Base-by-base conservation (phyloP, 2,888 invertebrate species). In the Nephrocerus scutellatus region DNA sequence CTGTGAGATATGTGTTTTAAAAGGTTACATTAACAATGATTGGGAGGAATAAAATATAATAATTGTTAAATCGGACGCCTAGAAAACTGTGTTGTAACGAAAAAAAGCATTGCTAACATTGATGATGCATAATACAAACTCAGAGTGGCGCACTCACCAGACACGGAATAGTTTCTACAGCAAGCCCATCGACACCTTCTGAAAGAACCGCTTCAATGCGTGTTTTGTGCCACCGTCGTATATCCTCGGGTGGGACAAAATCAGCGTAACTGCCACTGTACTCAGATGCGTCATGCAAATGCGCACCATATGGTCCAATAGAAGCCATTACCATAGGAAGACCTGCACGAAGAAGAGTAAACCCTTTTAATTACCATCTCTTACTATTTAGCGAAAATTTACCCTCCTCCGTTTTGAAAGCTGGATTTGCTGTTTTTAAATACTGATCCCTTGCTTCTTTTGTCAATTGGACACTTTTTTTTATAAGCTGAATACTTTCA, bases 241-340 rank as follows among this genome's bases (percentile, higher is more conserved):
- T 75, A 33, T 74, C 74, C 69, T 78, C 66, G 30, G 67, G 67
- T 9, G 78, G 64, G 2, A 82, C 77, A 20, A 66, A 73, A 37
- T 77, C 74, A 1, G 79, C 78, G 56, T 87, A 87, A 43, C 74
- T 75, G 16, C 92, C 93, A 20, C 79, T 79, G 63, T 92, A 95
- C 63, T 95, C 95, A 0, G 92, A 92, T 15, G 84, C 85, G 63
- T 95, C 89, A 59, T 84, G 82, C 18, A 89, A 72, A 52, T 79
- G 82, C 1, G 91, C 92, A 0, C 91, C 93, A 59, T 89, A 92
- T 0, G 93, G 89, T 1, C 93, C 93, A 41, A 92, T 80, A 0
- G 91, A 87, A 0, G 89, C 93, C 33, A 84, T 85, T 28, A 93
- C 74, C 48, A 80, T 57, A 0, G 59, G 59, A 18, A 55, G 20